Percentiles rank a stretch among this genome's conserved stretches.
Evolutionary conservation across 2,888 invertebrate genomes (phyloP).

Genomic region (Laothoe populi): DNA sequence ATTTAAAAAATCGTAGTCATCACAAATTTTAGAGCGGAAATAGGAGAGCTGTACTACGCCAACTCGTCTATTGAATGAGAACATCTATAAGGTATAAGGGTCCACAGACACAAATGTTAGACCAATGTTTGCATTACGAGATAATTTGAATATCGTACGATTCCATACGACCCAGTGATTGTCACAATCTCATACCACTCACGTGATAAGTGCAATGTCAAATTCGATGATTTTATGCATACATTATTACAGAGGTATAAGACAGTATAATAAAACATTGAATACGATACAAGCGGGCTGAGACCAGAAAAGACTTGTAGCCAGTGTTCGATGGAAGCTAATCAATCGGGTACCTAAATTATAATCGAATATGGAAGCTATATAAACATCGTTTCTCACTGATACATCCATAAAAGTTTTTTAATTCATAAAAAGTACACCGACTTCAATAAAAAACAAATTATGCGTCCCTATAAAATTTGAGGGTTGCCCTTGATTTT

Average conservation of each 20-base stretch:
- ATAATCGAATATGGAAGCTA: conserved; percentile 1
- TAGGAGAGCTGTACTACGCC: conserved; percentile 41
- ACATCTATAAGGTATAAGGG: conserved; percentile 37
- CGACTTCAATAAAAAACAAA: too few species aligned
- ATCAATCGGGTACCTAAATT: not conserved
- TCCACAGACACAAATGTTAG: conserved; percentile 30
- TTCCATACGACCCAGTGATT: conserved; percentile 36
- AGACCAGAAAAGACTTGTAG: not conserved
- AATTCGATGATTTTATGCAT: conserved; percentile 9
- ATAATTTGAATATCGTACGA: conserved; percentile 42
- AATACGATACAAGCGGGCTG: conserved; percentile 24
- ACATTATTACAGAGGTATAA: conserved; percentile 20
- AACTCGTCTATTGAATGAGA: conserved; percentile 45
- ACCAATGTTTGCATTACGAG: conserved; percentile 43
- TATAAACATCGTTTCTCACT: not conserved
- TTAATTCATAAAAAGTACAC: too few species aligned
- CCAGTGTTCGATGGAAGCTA: conserved; percentile 9
- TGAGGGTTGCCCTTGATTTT: too few species aligned
- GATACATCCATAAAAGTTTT: not conserved
- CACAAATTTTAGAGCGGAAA: conserved; percentile 40
- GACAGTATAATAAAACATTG: conserved; percentile 11
- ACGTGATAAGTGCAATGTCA: conserved; percentile 27
- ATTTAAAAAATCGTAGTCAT: conserved; percentile 21
- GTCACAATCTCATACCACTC: conserved; percentile 39
- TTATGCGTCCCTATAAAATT: too few species aligned